Evolutionary conservation across 2,888 invertebrate genomes (phyloP).

Genomic region (Tenthredo scrophulariae): DNA sequence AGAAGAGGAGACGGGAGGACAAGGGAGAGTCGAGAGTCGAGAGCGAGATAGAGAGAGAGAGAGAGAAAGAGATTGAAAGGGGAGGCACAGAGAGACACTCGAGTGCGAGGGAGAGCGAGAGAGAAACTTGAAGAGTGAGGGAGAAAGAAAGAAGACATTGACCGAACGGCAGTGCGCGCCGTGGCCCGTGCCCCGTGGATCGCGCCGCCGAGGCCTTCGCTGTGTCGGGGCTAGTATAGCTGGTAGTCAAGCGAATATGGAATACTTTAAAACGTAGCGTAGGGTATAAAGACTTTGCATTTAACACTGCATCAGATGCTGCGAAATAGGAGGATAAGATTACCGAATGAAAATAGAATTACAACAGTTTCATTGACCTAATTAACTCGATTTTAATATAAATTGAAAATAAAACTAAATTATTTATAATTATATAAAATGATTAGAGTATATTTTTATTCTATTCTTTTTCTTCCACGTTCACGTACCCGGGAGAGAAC

Average conservation of each 20-base stretch:
- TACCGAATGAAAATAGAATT: neutral
- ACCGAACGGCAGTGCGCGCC: constrained; percentile 75
- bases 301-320: neutral
- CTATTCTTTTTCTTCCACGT: neutral
- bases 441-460: neutral
- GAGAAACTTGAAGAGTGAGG: constrained; percentile 45
- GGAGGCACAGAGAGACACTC: constrained; percentile 58
- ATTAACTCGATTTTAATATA: neutral
- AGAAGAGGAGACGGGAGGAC: constrained; percentile 19
- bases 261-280: constrained; percentile 24
- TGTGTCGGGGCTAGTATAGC: constrained; percentile 42
- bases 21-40: neutral
- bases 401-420: neutral
- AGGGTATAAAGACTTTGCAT: neutral
- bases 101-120: constrained; percentile 54
- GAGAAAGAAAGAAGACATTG: constrained; percentile 75
- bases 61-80: constrained; percentile 63
- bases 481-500: neutral
- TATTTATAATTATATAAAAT: neutral
- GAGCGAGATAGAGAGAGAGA: constrained; percentile 49
- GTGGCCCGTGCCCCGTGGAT: constrained; percentile 70
- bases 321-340: neutral
- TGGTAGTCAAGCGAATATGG: constrained; percentile 10
- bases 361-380: neutral
- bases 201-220: constrained; percentile 53